Percentiles rank a stretch among this genome's conserved stretches.
These are phyloP conservation scores for Syrrhaptes paradoxus DNA, from an alignment of 2,113 vertebrate genomes.

Conservation along the genomic window DNA sequence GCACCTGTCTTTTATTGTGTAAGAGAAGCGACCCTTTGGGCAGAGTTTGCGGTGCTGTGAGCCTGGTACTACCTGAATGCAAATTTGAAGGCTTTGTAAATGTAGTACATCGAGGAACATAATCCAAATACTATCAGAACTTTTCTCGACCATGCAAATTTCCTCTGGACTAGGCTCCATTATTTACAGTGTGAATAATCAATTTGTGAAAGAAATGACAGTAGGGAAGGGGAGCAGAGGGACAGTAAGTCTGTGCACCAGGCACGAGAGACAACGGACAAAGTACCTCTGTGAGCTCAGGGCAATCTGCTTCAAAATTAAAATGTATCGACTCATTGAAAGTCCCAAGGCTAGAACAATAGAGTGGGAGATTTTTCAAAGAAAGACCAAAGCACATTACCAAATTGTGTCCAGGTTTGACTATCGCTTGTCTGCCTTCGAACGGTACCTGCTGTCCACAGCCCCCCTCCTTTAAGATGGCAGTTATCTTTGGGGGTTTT, in stretches of 20 bases:
- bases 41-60: not conserved
- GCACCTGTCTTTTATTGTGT: conserved; percentile 26
- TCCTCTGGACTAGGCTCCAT: not conserved
- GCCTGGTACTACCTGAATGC: not conserved
- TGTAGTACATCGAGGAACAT: not conserved
- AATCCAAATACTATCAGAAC: not conserved
- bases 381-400: not conserved
- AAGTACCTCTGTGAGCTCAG: not conserved
- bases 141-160: rapidly evolving
- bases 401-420: not conserved
- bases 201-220: not conserved
- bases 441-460: not conserved
- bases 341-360: not conserved
- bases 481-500: not conserved
- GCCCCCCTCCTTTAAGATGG: not conserved
- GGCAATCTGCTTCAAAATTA: not conserved
- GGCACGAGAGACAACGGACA: not conserved
- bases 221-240: not conserved
- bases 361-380: not conserved
- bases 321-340: not conserved
- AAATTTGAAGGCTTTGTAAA: not conserved
- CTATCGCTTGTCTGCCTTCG: not conserved
- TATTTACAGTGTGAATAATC: not conserved
- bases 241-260: not conserved
- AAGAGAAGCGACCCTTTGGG: not conserved